Evolutionary conservation across 2,888 invertebrate species (phyloP).

Genomic region (Pammene fasciana): DNA sequence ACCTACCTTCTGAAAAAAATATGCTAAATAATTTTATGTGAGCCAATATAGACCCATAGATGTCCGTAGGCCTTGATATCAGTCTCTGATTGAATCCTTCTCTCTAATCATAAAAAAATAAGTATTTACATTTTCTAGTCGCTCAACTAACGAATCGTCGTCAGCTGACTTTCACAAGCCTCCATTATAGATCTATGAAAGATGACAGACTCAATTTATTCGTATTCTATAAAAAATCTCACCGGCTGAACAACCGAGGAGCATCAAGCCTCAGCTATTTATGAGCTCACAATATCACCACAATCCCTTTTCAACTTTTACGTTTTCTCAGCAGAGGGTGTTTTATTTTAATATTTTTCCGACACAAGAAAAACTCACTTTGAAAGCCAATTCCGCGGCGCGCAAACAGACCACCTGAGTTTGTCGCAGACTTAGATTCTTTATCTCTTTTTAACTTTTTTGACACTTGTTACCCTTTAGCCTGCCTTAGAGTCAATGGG

Average conservation of each 20-base stretch:
- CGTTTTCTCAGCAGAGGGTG: constrained; percentile 15
- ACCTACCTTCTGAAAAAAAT: too few relatives aligned
- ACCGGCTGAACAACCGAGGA: not conserved
- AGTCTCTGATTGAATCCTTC: too few relatives aligned
- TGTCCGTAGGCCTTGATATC: too few relatives aligned
- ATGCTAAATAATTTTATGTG: too few relatives aligned
- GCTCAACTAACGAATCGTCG: too few relatives aligned
- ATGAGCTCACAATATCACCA: constrained; percentile 12
- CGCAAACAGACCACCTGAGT: constrained; percentile 34
- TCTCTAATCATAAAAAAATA: too few relatives aligned
- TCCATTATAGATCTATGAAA: too few relatives aligned
- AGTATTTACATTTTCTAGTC: too few relatives aligned
- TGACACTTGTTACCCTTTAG: constrained; percentile 67
- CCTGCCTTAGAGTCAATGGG: constrained; percentile 68
- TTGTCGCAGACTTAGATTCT: constrained; percentile 61
- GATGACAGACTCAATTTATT: not conserved
- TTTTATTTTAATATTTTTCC: constrained; percentile 29
- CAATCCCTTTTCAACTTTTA: constrained; percentile 17
- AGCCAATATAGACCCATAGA: too few relatives aligned
- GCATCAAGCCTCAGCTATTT: constrained; percentile 1
- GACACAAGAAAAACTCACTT: constrained; percentile 45
- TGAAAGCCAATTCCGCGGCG: constrained; percentile 42
- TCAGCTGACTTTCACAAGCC: too few relatives aligned
- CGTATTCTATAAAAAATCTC: not conserved
- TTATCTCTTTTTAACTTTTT: constrained; percentile 63